A percentile compares a stretch with the other conserved stretches of the same genome.
These are phyloP conservation scores for Istiophorus platypterus DNA, from an alignment of 2,113 vertebrate genomes.

Conservation along the genomic window DNA sequence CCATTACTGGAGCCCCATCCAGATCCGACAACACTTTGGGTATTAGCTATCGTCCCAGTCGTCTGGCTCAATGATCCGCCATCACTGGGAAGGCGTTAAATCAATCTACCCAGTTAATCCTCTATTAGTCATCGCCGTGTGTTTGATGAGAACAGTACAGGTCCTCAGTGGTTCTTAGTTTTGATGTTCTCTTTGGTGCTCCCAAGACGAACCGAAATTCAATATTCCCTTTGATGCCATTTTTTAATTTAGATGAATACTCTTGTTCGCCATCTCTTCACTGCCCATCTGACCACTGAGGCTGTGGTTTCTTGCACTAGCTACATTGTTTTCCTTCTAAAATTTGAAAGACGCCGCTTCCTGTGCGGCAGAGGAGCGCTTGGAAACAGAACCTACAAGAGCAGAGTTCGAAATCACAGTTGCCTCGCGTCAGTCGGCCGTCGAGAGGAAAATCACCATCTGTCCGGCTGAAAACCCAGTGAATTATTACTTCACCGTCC, in stretches of 20 bases:
- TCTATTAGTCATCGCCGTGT: constrained; percentile 24
- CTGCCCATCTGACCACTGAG: neutral
- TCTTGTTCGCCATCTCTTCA: neutral
- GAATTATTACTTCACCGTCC: constrained; percentile 55
- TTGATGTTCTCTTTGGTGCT: no score
- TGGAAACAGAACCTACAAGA: neutral
- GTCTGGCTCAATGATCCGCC: constrained; percentile 39
- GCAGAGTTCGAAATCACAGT: neutral
- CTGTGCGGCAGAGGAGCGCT: neutral
- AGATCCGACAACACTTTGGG: constrained; percentile 56
- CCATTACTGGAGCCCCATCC: constrained; percentile 65
- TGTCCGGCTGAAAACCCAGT: constrained; percentile 30
- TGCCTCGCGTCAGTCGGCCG: constrained; percentile 18
- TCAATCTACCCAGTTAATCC: constrained; percentile 38
- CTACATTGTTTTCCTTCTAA: neutral
- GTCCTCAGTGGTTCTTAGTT: neutral
- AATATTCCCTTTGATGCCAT: no score
- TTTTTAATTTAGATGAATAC: neutral
- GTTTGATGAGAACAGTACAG: constrained; percentile 7
- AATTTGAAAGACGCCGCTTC: neutral
- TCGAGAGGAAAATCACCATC: constrained; percentile 29
- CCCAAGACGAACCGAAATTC: no score
- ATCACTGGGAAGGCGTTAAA: constrained; percentile 51
- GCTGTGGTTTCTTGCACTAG: neutral
- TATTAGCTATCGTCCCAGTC: constrained; percentile 49